A percentile compares a stretch with the other conserved stretches of the same genome.
These are phyloP conservation scores for Sceloporus undulatus DNA, from an alignment of 2,113 vertebrate species.

Conservation along the genomic window DNA sequence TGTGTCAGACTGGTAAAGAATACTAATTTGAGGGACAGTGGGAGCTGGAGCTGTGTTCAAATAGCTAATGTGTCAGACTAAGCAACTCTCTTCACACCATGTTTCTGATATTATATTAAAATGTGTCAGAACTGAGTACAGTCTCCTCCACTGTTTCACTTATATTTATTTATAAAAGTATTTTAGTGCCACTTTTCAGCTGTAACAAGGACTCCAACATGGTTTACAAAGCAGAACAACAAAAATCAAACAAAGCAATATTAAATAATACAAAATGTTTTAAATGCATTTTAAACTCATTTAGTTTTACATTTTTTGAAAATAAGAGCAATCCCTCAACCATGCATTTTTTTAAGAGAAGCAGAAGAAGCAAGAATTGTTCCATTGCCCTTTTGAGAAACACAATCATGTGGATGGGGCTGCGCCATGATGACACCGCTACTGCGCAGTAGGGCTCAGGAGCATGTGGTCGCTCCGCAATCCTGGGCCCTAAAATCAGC, in stretches of 20 bases:
- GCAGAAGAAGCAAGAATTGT: background rate
- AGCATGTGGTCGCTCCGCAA: too few relatives aligned
- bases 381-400: background rate
- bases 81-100: background rate
- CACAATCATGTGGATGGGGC: too few relatives aligned
- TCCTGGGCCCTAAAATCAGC: too few relatives aligned
- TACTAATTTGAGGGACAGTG: background rate
- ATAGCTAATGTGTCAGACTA: background rate
- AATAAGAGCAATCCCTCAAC: too few relatives aligned
- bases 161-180: background rate
- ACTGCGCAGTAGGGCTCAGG: too few relatives aligned
- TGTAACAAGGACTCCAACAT: background rate
- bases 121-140: background rate
- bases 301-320: too few relatives aligned
- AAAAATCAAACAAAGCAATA: background rate
- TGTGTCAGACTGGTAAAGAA: conserved; percentile 34
- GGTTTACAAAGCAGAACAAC: background rate
- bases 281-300: too few relatives aligned
- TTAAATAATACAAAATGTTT: background rate
- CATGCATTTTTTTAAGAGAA: too few relatives aligned
- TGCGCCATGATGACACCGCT: too few relatives aligned
- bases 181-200: background rate
- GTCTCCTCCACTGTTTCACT: background rate
- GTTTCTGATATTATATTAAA: background rate
- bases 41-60: background rate